Evolutionary conservation across 2,888 invertebrate species (phyloP).

Genomic region (Brachynemurus nebulosus): DNA sequence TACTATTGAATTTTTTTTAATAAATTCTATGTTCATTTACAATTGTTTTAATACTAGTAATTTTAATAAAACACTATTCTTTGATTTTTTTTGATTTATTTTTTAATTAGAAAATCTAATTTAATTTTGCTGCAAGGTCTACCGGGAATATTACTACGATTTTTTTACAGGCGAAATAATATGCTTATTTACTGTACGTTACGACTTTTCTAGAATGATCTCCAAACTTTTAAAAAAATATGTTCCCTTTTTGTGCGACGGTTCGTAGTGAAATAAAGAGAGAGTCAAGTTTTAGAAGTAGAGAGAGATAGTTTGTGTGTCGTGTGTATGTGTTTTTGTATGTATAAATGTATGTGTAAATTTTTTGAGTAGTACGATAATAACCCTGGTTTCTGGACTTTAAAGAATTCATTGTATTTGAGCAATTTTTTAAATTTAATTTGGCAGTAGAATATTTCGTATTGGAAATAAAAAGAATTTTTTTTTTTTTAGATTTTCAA

Average conservation of each 20-base stretch:
- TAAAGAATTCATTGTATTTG: not conserved
- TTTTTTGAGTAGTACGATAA: too few species aligned
- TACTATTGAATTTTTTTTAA: too few species aligned
- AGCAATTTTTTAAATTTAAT: not conserved
- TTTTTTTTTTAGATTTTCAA: not conserved
- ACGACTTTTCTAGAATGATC: not conserved
- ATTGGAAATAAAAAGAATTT: not conserved
- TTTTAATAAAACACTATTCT: too few species aligned
- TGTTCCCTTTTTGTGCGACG: slow-evolving; percentile 6
- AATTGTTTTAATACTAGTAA: too few species aligned
- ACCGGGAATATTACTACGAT: not conserved
- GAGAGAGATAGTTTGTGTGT: too few species aligned
- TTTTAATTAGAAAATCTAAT: too few species aligned
- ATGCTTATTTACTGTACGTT: too few species aligned
- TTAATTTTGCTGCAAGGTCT: slow-evolving; percentile 4
- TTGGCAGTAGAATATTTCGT: not conserved
- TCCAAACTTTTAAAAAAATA: slow-evolving; percentile 4
- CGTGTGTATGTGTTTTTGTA: too few species aligned
- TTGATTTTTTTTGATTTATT: too few species aligned
- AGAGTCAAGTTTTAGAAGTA: not conserved
- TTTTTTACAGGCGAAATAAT: too few species aligned
- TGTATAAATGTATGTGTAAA: too few species aligned
- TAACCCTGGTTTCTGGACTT: not conserved
- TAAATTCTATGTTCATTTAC: too few species aligned
- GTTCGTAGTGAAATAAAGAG: not conserved